These are phyloP conservation scores for Lithodes maja DNA, from an alignment of 2,888 invertebrate genomes.

Conservation along the genomic window DNA sequence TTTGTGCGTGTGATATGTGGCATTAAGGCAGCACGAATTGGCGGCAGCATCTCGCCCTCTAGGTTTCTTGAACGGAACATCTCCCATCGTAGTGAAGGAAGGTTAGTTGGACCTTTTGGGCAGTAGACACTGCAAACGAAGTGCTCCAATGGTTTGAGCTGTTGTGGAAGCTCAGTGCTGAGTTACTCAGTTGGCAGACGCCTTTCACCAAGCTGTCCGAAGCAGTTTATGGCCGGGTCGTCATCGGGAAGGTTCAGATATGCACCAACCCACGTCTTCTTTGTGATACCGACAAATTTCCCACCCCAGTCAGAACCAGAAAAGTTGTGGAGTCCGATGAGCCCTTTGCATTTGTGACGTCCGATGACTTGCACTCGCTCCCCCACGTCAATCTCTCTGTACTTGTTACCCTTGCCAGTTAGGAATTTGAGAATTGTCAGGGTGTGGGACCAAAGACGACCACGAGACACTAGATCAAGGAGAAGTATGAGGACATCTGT, in stretches of 20 bases:
- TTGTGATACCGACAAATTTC: conserved; percentile 14
- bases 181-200: neutral
- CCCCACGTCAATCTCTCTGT: neutral
- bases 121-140: conserved; percentile 11
- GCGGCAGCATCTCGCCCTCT: too few species aligned
- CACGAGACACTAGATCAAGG: conserved; percentile 17
- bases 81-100: conserved; percentile 10
- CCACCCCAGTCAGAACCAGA: conserved; percentile 23
- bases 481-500: conserved; percentile 14
- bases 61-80: neutral
- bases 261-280: neutral
- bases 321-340: conserved; percentile 24
- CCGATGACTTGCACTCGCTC: conserved; percentile 18
- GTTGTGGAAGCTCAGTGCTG: neutral
- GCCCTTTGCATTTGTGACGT: conserved; percentile 6
- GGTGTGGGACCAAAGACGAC: conserved; percentile 2
- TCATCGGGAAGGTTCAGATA: conserved; percentile 11
- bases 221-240: conserved; percentile 6
- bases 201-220: conserved; percentile 5
- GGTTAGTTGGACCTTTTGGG: conserved; percentile 7
- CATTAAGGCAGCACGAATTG: too few species aligned
- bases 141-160: conserved; percentile 5
- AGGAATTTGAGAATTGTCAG: conserved; percentile 22
- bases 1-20: too few species aligned
- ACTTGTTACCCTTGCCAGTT: conserved; percentile 18